Conservation (phyloP, 2,797 vertebrate species). For the Ibycter americanus region DNA sequence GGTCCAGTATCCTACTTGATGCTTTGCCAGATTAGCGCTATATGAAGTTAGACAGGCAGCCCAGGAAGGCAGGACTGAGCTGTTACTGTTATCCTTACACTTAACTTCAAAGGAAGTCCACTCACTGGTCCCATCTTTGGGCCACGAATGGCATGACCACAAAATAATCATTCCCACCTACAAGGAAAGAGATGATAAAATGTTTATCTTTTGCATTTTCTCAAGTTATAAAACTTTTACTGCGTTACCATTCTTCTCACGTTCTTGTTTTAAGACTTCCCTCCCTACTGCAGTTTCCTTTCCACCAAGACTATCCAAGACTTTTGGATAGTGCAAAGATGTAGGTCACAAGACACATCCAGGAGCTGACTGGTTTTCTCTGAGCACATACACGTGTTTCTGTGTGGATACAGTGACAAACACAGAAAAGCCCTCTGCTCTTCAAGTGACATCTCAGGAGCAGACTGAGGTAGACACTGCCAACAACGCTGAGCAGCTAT, state of each 20-base stretch:
- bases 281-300: neutral
- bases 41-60: neutral
- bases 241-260: neutral
- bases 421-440: neutral
- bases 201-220: neutral
- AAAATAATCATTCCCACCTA: neutral
- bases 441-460: neutral
- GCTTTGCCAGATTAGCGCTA: neutral
- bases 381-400: fast-evolving
- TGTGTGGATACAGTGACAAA: neutral
- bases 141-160: neutral
- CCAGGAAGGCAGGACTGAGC: neutral
- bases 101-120: neutral
- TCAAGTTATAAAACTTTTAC: neutral
- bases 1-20: neutral
- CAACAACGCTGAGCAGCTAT: neutral
- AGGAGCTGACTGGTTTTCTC: neutral
- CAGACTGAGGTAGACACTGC: neutral
- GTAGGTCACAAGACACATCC: neutral
- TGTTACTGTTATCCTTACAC: neutral
- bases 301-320: neutral
- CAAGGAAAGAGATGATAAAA: neutral
- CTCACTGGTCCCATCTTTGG: neutral
- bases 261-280: neutral
- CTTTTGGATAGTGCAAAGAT: neutral